Evolutionary conservation across 2,888 invertebrate genomes (phyloP), one percentile per base, ranked within the genome.

Genomic region (Chrysolina oricalcia): DNA sequence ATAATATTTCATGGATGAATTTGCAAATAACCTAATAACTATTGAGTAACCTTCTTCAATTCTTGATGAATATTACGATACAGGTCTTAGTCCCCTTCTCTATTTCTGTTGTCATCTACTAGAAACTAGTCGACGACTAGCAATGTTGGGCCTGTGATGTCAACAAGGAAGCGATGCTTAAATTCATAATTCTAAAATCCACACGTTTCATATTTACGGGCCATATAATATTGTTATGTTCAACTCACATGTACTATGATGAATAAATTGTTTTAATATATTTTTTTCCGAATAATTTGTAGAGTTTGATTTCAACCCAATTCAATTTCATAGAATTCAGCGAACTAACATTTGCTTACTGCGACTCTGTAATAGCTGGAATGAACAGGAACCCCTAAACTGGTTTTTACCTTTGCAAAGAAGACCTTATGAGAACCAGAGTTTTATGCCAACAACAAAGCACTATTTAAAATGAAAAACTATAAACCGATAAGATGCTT

Each of bases 161-260:
- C 85, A 83, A 86, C 84, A 84, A 81, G 83, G 84, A 85, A 83
- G 83, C 83, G 80, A 83, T 82, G 82, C 81, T 84, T 83, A 78
- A 78, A 79, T 80, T 74, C 53, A 67, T 46, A 75, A 77, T 79
- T 83, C 83, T 83, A 80, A 84, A 83, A 83, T 82, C 85, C 85
- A 84, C 83, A 81, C 83, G 76, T 79, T 78, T 80, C 71, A 81
- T 84, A 85, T 86, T 83, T 84, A 85, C 83, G 83, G 84, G 85
- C 84, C 83, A 84, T 83, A 84, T 84, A 86, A 87, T 86, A 87
- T 87, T 88, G 87, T 88, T 88, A 87, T 87, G 86, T 87, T 88
- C 87, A 87, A 87, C 77, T 79, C 72, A 77, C 70, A 74, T 79
- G 77, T 79, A 79, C 67, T 77, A 71, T 72, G 56, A 72, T 53